Percentiles rank a stretch among this genome's conserved stretches.
phyloP scores from a whole-genome alignment of 2,888 invertebrate species.

The Iphiclides podalirius region DNA sequence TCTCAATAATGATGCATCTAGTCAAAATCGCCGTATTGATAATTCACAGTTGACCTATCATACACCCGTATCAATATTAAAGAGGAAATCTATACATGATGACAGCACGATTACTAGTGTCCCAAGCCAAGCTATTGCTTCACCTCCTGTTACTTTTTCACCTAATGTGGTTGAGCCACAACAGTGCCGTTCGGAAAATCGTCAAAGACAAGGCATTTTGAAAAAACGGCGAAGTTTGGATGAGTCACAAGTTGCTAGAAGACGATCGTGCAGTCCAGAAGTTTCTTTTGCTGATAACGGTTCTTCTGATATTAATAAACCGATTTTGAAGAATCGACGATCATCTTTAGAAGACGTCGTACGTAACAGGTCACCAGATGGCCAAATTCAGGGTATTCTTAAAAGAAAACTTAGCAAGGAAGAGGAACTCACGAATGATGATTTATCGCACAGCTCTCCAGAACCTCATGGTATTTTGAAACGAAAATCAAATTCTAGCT shows the following conservation, averaged over 20 bases:
- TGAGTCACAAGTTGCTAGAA: conserved; percentile 85
- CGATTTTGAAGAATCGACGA: conserved; percentile 84
- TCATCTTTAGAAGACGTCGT: conserved; percentile 86
- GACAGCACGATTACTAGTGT: conserved; percentile 69
- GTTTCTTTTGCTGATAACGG: conserved; percentile 80
- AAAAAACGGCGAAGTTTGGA: conserved; percentile 92
- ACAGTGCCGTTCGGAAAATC: conserved; percentile 72
- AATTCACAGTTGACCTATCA: conserved; percentile 58
- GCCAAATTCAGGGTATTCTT: conserved; percentile 83
- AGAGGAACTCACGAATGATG: conserved; percentile 82
- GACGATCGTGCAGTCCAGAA: conserved; percentile 86
- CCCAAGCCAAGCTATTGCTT: conserved; percentile 75
- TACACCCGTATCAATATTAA: conserved; percentile 83
- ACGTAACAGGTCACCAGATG: conserved; percentile 83
- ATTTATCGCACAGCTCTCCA: conserved; percentile 81
- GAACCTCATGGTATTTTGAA: conserved; percentile 90
- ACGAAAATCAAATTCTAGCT: conserved; percentile 86
- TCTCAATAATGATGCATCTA: conserved; percentile 75
- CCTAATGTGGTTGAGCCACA: conserved; percentile 86
- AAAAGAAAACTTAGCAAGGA: conserved; percentile 85
- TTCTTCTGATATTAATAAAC: conserved; percentile 79
- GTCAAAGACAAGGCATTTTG: conserved; percentile 87
- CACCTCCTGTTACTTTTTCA: conserved; percentile 90
- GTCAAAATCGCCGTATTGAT: conserved; percentile 74
- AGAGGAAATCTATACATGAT: conserved; percentile 82